Base-by-base conservation (phyloP, 2,888 invertebrate genomes). In the Cosmopolites sordidus region DNA sequence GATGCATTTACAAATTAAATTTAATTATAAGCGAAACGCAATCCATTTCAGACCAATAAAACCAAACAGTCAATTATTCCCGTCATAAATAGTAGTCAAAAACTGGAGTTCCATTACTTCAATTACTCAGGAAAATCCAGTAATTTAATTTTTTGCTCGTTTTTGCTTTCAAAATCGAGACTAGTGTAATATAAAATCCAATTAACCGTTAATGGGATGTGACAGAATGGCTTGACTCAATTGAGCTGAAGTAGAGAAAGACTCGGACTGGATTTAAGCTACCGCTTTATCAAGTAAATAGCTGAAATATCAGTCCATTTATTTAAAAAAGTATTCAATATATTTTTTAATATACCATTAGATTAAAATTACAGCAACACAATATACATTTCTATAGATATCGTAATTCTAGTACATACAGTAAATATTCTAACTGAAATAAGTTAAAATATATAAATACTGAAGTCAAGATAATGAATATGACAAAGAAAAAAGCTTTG, bases 131-230 rank as follows among this genome's bases (percentile, higher is more conserved):
- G 33, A 33, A 33, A 33, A 33, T 33, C 33, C 3, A 33, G 33
- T 33, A 33, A 33, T 33, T 33, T n/a, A n/a, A 33, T 33, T 33
- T 33, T 33, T 33, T 33, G 33, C 8, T 33, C 33, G 33, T 33
- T 33, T 33, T 33, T 33, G 33, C 33, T 33, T 33, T 33, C 33
- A 33, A 41, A 41, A 41, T 41, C 16, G 17, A 17, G 17, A 17
- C 17, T 41, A 16, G 17, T 56, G 56, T 60, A 61, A 62, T 63
- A 60, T 60, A 54, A 60, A 64, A 65, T 65, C 66, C 64, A 66
- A 66, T 66, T 66, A 66, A 62, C 62, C 65, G 62, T 61, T 61
- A 62, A 62, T 60, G 56, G 63, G 57, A 61, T 59, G 59, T 58
- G 58, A 58, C 61, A 60, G 63, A 63, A 63, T 61, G 56, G 61